Evolutionary conservation across 2,888 invertebrate genomes (phyloP).

Genomic region (Sesamia inferens): DNA sequence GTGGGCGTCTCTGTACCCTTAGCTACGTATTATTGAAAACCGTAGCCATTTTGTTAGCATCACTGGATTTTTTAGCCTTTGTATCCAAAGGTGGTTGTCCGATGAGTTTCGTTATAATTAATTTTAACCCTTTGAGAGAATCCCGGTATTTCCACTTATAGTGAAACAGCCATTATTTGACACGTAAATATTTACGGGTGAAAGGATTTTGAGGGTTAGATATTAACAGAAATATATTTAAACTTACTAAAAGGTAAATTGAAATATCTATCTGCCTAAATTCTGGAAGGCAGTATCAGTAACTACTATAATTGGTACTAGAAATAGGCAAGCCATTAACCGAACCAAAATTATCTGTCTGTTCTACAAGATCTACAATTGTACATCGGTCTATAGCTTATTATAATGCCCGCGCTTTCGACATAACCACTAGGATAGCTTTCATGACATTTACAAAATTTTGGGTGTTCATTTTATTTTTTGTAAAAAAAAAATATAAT

Average conservation of each 20-base stretch:
- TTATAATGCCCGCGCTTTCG: background rate
- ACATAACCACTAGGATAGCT: background rate
- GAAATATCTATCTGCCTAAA: conserved; percentile 18
- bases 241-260: conserved; percentile 32
- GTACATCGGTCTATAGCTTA: background rate
- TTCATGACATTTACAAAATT: background rate
- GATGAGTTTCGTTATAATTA: conserved; percentile 57
- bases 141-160: conserved; percentile 42
- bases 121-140: conserved; percentile 55
- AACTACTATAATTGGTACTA: background rate
- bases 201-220: conserved; percentile 26
- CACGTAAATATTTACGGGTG: conserved; percentile 49
- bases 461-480: background rate
- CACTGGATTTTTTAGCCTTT: conserved; percentile 68
- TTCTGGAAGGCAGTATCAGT: background rate
- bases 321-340: background rate
- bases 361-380: background rate
- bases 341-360: background rate
- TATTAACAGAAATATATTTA: conserved; percentile 38
- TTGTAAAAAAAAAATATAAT: background rate
- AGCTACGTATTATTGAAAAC: conserved; percentile 67
- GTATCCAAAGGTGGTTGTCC: conserved; percentile 46
- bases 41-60: conserved; percentile 73
- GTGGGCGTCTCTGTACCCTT: conserved; percentile 65
- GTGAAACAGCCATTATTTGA: conserved; percentile 40